Conservation (phyloP, 2,888 invertebrate genomes). For the Macrostomum cliftonense region DNA sequence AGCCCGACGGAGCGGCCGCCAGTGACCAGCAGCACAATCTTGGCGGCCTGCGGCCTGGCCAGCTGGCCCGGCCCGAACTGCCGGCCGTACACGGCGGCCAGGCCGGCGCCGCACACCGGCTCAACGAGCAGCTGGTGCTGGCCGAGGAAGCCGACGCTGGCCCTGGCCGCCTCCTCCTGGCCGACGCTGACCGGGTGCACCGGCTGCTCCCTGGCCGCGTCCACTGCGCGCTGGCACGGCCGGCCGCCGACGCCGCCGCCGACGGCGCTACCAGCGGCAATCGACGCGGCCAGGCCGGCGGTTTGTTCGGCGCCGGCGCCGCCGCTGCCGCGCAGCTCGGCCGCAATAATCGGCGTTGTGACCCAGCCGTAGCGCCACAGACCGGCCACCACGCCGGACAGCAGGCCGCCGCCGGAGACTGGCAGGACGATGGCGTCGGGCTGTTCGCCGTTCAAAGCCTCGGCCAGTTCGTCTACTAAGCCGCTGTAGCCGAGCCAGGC, state of each 20-base stretch:
- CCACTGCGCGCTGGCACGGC: slow-evolving; percentile 5
- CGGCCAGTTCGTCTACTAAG: slow-evolving; percentile 36
- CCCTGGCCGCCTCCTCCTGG: slow-evolving; percentile 4
- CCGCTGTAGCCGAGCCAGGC: slow-evolving; percentile 40
- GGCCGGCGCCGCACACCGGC: slow-evolving; percentile 40
- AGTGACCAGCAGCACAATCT: too few relatives aligned
- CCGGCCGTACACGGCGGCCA: slow-evolving; percentile 35
- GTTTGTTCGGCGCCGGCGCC: slow-evolving; percentile 19
- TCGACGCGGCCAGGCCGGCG: too few relatives aligned
- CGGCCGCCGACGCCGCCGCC: slow-evolving; percentile 20
- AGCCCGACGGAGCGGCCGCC: too few relatives aligned
- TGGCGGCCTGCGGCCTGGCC: too few relatives aligned
- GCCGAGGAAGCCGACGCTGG: slow-evolving; percentile 23
- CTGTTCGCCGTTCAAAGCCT: slow-evolving; percentile 25
- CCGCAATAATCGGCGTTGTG: slow-evolving; percentile 30
- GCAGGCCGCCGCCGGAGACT: slow-evolving; percentile 42
- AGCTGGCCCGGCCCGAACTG: too few relatives aligned
- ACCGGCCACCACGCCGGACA: slow-evolving; percentile 25
- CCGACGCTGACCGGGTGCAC: neutral
- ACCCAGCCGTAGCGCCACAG: slow-evolving; percentile 5
- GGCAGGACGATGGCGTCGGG: slow-evolving; percentile 39
- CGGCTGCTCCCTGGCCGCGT: neutral
- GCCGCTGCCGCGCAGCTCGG: slow-evolving; percentile 39
- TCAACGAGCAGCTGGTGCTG: slow-evolving; percentile 41
- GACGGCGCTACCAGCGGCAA: slow-evolving; percentile 27